A percentile compares a stretch with the other conserved stretches of the same genome.
These are phyloP conservation scores for Nemoura dubitans DNA, from an alignment of 2,888 invertebrate genomes.

Conservation along the genomic window DNA sequence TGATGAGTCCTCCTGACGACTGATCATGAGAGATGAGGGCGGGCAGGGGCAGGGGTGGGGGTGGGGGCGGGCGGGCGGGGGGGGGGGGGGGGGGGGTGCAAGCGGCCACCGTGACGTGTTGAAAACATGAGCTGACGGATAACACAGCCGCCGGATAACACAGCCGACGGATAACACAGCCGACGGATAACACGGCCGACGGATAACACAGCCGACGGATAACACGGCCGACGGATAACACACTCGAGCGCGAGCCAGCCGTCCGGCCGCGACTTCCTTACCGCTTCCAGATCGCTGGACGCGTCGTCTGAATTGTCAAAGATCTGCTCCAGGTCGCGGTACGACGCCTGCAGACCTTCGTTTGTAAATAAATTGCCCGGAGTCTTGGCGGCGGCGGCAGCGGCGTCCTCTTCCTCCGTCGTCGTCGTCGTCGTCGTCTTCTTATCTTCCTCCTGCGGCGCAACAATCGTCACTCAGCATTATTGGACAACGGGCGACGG, in stretches of 20 bases:
- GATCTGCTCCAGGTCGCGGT: constrained; percentile 91
- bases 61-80: background rate
- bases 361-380: constrained; percentile 78
- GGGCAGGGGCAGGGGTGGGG: no score
- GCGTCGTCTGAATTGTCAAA: constrained; percentile 93
- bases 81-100: background rate
- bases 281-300: constrained; percentile 83
- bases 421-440: constrained; percentile 50
- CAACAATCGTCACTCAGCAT: constrained; percentile 42
- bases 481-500: background rate
- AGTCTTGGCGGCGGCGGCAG: constrained; percentile 51
- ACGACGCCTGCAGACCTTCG: constrained; percentile 88
- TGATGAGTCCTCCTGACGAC: no score
- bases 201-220: background rate
- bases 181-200: background rate
- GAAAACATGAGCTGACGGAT: constrained; percentile 39
- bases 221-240: background rate
- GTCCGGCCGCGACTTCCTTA: constrained; percentile 63
- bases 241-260: background rate
- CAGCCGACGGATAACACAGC: no score
- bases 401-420: background rate
- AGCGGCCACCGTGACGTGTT: background rate
- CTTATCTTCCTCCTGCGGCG: constrained; percentile 55
- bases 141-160: constrained; percentile 1
- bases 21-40: no score